A percentile compares a stretch with the other conserved stretches of the same genome.
phyloP scores from a whole-genome alignment of 2,888 invertebrate species.

The Heliothis peltigera region DNA sequence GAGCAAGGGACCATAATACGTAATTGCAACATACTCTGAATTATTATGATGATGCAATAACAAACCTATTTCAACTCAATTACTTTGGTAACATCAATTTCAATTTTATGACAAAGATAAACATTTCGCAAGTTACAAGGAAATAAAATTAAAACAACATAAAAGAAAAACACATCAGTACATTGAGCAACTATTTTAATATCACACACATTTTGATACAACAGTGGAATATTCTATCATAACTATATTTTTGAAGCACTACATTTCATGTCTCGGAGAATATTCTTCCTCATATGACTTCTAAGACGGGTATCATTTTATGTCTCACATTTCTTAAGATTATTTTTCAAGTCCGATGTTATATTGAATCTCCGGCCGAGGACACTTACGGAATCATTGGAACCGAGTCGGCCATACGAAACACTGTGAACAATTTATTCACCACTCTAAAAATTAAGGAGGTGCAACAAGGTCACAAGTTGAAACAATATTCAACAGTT shows the following conservation, averaged over 20 bases:
- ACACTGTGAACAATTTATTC: constrained; percentile 72
- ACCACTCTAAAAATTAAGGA: constrained; percentile 65
- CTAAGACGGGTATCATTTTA: constrained; percentile 31
- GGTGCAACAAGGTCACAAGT: constrained; percentile 58
- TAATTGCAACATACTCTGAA: too few relatives aligned
- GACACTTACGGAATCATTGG: constrained; percentile 61
- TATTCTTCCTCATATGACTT: constrained; percentile 48
- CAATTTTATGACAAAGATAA: constrained; percentile 33
- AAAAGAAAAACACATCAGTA: constrained; percentile 33
- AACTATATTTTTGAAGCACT: constrained; percentile 19
- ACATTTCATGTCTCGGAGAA: constrained; percentile 13
- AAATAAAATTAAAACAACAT: constrained; percentile 15
- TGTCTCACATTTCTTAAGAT: constrained; percentile 44
- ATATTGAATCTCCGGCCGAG: constrained; percentile 58
- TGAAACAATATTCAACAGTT: constrained; percentile 69
- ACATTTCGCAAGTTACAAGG: constrained; percentile 19
- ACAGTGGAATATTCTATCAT: constrained; percentile 18
- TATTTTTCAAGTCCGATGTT: constrained; percentile 39
- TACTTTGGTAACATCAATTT: neutral
- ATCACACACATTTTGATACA: constrained; percentile 28
- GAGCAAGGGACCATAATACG: too few relatives aligned
- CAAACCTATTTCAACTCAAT: constrained; percentile 16
- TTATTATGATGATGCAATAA: neutral
- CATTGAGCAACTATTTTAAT: constrained; percentile 48
- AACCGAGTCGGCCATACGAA: constrained; percentile 68